Evolutionary conservation across 2,797 vertebrate genomes (phyloP).

Genomic region (Enteromius mattozi): DNA sequence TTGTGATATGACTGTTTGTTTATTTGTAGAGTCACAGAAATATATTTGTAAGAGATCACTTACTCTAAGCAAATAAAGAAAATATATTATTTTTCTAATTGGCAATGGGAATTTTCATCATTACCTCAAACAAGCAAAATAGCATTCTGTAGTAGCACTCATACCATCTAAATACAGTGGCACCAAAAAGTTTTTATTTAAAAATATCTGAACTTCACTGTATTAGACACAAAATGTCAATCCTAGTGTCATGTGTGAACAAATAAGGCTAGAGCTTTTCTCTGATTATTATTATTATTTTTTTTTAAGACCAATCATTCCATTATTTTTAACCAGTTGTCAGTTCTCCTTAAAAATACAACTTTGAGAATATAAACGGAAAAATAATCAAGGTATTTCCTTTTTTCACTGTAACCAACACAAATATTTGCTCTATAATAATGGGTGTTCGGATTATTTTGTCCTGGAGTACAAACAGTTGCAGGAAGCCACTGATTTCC

Average conservation of each 20-base stretch:
- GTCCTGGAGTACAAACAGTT: background rate
- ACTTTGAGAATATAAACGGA: background rate
- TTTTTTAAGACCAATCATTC: background rate
- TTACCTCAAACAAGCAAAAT: background rate
- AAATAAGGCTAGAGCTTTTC: background rate
- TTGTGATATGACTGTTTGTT: background rate
- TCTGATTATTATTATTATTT: background rate
- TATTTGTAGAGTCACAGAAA: background rate
- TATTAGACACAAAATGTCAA: background rate
- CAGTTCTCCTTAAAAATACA: background rate
- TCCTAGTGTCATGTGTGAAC: background rate
- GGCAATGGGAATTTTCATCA: background rate
- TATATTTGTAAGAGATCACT: background rate
- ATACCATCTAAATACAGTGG: background rate
- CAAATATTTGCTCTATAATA: background rate
- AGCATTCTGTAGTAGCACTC: background rate
- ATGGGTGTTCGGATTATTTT: background rate
- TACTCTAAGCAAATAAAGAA: conserved; percentile 3
- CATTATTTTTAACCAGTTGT: background rate
- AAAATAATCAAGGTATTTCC: background rate
- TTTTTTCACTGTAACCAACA: background rate
- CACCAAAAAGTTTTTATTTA: background rate
- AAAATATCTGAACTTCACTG: background rate
- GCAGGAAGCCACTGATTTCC: no score
- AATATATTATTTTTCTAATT: background rate